A percentile compares a stretch with the other conserved stretches of the same genome.
Evolutionary conservation across 2,797 vertebrate genomes (phyloP).

Genomic region (Alouatta caraya): DNA sequence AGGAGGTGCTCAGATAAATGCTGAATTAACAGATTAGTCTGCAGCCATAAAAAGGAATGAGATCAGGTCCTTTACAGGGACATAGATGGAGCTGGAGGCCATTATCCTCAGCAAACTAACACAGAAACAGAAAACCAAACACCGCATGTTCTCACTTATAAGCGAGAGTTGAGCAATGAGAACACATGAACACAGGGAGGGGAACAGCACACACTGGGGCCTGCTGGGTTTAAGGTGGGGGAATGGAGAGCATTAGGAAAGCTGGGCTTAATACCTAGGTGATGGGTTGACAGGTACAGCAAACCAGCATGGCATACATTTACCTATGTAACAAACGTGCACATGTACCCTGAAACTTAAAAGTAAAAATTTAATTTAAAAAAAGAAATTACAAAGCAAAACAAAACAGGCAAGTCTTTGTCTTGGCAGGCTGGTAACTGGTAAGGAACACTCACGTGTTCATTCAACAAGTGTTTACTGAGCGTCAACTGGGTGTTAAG

Average conservation of each 20-base stretch:
- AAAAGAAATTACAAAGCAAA: not conserved
- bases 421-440: not conserved
- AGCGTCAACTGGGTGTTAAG: not conserved
- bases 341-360: accelerated
- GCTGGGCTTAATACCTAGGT: not conserved
- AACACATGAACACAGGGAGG: not conserved
- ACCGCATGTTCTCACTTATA: not conserved
- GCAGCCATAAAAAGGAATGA: not conserved
- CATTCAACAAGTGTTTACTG: not conserved
- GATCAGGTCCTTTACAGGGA: not conserved
- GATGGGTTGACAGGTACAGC: not conserved
- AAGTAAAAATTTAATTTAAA: not conserved
- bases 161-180: not conserved
- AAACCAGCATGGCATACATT: not conserved
- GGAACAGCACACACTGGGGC: not conserved
- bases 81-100: not conserved
- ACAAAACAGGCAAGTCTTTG: not conserved
- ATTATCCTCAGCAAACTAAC: not conserved
- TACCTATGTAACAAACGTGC: not conserved
- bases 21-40: not conserved
- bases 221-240: not conserved
- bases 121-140: not conserved
- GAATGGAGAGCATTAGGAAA: not conserved
- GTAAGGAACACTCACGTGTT: not conserved
- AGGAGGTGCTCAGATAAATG: not conserved